These are phyloP conservation scores for Stenichneumon culpator DNA, from an alignment of 2,888 invertebrate genomes.

Conservation along the genomic window DNA sequence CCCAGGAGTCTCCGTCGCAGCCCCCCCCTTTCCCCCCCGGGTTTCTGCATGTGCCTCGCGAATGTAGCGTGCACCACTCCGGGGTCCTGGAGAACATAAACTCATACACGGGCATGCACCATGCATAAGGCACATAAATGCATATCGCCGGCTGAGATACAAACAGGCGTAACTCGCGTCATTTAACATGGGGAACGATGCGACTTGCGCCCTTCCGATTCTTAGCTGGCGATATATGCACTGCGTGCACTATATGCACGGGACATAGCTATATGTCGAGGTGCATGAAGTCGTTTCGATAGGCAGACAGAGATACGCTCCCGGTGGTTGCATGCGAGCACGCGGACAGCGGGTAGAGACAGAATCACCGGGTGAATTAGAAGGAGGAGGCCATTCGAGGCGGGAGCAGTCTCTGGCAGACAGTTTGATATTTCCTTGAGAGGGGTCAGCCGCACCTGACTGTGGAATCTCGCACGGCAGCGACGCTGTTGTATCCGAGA, in stretches of 20 bases:
- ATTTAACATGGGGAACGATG: background rate
- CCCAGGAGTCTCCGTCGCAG: conserved; percentile 42
- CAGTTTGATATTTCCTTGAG: conserved; percentile 65
- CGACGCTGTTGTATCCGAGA: conserved; percentile 3
- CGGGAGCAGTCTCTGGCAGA: conserved; percentile 37
- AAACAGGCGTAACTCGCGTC: background rate
- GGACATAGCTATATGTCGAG: background rate
- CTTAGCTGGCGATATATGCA: background rate
- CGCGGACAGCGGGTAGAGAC: background rate
- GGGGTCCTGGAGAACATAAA: conserved; percentile 19
- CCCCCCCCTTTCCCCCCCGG: background rate
- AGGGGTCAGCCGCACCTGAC: conserved; percentile 67
- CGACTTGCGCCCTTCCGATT: background rate
- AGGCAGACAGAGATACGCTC: conserved; percentile 26
- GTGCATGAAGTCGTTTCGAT: conserved; percentile 42
- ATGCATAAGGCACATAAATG: background rate
- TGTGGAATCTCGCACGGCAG: conserved; percentile 52
- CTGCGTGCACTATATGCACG: conserved; percentile 3
- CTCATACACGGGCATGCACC: background rate
- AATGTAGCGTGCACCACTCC: conserved; percentile 36
- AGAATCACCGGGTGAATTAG: conserved; percentile 27
- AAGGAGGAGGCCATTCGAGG: conserved; percentile 4
- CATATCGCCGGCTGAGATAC: background rate
- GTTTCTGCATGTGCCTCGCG: conserved; percentile 38
- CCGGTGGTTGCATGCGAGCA: conserved; percentile 37